Conservation (phyloP, 1,140 invertebrate species). For the Antheraea pernyi region DNA sequence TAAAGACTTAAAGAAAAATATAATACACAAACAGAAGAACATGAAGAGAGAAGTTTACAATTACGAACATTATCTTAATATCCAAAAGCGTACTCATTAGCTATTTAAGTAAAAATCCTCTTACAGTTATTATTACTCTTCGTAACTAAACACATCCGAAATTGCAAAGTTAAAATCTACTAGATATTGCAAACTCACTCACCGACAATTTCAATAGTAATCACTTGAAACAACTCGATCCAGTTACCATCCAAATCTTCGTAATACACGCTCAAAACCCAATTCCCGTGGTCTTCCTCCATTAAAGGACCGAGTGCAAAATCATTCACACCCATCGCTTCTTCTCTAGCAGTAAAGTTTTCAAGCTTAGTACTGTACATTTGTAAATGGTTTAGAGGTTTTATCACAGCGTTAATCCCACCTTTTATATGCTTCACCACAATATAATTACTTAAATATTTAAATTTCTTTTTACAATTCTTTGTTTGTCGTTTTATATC, state of each 20-base stretch:
- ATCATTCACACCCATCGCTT: not conserved
- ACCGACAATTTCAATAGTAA: conserved; percentile 57
- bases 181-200: conserved; percentile 5
- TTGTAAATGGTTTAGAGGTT: not conserved
- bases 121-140: too few species aligned
- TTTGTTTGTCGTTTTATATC: conserved; percentile 26
- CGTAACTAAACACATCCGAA: too few species aligned
- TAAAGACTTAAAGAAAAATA: too few species aligned
- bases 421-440: conserved; percentile 22
- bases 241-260: conserved; percentile 34
- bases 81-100: too few species aligned
- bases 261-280: conserved; percentile 51
- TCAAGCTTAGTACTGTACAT: not conserved
- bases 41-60: too few species aligned
- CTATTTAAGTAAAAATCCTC: too few species aligned
- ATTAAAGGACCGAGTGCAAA: conserved; percentile 48
- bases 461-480: not conserved
- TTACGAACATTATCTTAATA: too few species aligned
- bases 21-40: too few species aligned
- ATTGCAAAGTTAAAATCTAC: too few species aligned
- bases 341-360: not conserved
- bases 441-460: conserved; percentile 23
- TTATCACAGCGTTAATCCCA: conserved; percentile 19
- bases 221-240: conserved; percentile 56
- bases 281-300: conserved; percentile 59